A percentile compares a stretch with the other conserved stretches of the same genome.
phyloP scores from a whole-genome alignment of 2,113 vertebrate genomes.

The Alligator sinensis region DNA sequence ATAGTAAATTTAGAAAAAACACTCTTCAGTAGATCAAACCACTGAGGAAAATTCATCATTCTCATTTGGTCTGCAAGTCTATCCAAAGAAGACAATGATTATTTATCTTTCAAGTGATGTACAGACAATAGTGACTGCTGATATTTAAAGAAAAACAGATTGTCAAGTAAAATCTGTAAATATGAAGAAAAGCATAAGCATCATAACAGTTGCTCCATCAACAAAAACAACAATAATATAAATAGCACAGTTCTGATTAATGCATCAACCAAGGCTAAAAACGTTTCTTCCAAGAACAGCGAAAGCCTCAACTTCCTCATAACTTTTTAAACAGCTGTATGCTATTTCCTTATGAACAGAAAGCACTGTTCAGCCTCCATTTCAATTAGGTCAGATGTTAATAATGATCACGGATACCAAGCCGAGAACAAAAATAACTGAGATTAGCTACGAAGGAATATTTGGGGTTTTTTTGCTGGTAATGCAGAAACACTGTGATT shows the following conservation, averaged over 20 bases:
- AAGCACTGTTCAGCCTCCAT: too few relatives aligned
- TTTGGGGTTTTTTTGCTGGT: neutral
- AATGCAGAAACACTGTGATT: neutral
- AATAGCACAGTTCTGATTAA: neutral
- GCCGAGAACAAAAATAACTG: fast-evolving
- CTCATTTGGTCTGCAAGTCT: constrained; percentile 97
- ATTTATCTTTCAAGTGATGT: neutral
- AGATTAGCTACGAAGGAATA: neutral
- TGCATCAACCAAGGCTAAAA: neutral
- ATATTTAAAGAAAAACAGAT: neutral
- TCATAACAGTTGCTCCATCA: neutral
- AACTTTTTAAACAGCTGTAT: neutral
- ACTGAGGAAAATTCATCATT: constrained; percentile 94
- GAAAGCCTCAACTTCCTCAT: neutral
- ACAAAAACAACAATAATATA: neutral
- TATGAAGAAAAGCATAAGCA: neutral
- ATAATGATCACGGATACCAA: neutral
- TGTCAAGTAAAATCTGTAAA: neutral
- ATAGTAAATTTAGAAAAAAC: constrained; percentile 92
- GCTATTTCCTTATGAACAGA: neutral
- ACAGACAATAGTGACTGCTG: neutral
- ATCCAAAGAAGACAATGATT: constrained; percentile 34
- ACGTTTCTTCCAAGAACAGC: neutral
- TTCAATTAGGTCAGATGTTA: neutral
- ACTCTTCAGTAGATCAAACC: constrained; percentile 91